Base-by-base conservation (phyloP, 1,140 invertebrate genomes). In the Camponotus vicinus region DNA sequence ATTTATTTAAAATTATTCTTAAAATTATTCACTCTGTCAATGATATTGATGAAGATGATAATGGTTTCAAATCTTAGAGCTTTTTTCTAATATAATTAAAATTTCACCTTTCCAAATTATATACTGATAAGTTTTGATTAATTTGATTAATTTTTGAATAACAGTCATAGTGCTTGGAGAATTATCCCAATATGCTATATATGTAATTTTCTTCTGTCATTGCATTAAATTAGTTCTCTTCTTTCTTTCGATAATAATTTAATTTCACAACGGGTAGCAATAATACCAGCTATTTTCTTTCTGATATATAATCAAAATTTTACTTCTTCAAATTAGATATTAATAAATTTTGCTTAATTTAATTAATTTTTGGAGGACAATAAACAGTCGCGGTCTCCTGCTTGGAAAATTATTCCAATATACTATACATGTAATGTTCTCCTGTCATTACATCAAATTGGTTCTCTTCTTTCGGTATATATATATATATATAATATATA, bases 301-400 rank as follows among this genome's bases (percentile, higher is more conserved):
- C 3, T 45, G 15, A 64, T 2, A 34, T 34, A 66, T 45, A 64
- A 78, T 66, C 32, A 37, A 78, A 66, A 78, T 7, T 79, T 21
- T 40, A 9, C 11, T 13, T 11, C 7, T 40, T 52, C 7, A 52
- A 27, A 32, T 66, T 45, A 32, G 15, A 77, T 21, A 42, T 64
- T 42, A 18, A 66, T 18, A 67, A 9, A 37, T 77, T 32, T 27
- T 32, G n/a, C 15, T 13, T 5, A 67, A 40, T 40, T 76, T 11
- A 18, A 59, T 76, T 59, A 13, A 21, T 37, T 57, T 21, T 57
- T 57, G 34, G 3, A 3, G 21, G 4, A 15, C 15, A 40, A 73
- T 57, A 73, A 40, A 73, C n/a, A 57, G 13, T 37, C 2, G 15
- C 13, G 2, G 11, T 45, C 15, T 57, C 11, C n/a, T 76, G 9